Evolutionary conservation across 2,113 vertebrate species (phyloP).

Genomic region (Pristiophorus japonicus): DNA sequence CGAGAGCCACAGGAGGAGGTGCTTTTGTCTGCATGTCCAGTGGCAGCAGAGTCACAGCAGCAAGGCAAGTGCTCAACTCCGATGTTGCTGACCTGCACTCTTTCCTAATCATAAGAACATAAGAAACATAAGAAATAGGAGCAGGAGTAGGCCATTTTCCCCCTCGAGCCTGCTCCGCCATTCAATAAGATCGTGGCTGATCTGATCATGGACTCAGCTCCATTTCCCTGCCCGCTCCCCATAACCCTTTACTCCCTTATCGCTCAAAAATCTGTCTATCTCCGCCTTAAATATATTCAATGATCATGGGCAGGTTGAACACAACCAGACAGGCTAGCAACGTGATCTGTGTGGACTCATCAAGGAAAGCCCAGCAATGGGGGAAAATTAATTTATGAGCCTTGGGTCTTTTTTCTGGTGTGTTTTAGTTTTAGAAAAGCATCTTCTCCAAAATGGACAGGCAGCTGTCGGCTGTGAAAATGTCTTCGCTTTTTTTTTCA

Average conservation of each 20-base stretch:
- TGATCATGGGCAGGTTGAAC: neutral
- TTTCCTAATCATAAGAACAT: too few species aligned
- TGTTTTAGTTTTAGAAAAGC: neutral
- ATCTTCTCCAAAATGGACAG: neutral
- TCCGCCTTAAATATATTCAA: too few species aligned
- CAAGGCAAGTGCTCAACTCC: neutral
- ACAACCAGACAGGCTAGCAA: neutral
- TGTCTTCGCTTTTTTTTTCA: neutral
- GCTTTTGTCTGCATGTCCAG: neutral
- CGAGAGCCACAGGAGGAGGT: neutral
- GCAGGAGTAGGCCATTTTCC: too few species aligned
- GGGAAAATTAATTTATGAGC: neutral
- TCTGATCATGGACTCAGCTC: too few species aligned
- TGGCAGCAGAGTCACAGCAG: neutral
- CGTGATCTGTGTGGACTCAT: neutral
- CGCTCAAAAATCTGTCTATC: too few species aligned
- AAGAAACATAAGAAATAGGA: too few species aligned
- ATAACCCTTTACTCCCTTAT: too few species aligned
- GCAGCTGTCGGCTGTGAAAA: neutral
- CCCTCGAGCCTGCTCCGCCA: too few species aligned
- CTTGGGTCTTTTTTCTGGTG: neutral
- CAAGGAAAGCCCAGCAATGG: too few species aligned
- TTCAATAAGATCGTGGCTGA: too few species aligned
- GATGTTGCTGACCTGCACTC: neutral
- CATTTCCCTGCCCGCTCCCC: too few species aligned